These are phyloP conservation scores for Pterocles burchelli DNA, from an alignment of 2,113 vertebrate genomes.

Conservation along the genomic window DNA sequence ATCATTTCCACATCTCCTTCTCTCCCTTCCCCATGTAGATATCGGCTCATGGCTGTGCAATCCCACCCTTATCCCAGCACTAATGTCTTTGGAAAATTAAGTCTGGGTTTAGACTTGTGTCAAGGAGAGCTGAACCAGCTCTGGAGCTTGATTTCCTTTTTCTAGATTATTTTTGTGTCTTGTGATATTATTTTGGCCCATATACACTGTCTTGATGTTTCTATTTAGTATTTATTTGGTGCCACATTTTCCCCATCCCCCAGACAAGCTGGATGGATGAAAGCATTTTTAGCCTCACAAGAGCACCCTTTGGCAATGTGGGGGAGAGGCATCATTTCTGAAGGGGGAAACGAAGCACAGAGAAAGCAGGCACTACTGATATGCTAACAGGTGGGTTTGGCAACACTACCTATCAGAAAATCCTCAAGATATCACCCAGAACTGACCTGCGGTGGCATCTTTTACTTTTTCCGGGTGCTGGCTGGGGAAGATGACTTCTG, in stretches of 20 bases:
- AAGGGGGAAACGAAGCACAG: not conserved
- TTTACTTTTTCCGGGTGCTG: not conserved
- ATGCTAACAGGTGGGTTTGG: not conserved
- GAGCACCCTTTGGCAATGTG: not conserved
- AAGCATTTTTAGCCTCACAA: not conserved
- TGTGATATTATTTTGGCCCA: not conserved
- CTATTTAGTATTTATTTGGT: not conserved
- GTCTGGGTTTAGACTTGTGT: not conserved
- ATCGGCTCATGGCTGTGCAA: not conserved
- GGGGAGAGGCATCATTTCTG: not conserved
- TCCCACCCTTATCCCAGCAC: not conserved
- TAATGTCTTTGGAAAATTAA: not conserved
- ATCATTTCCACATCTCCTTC: not conserved
- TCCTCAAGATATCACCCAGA: not conserved
- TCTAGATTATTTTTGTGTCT: not conserved
- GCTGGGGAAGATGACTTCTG: not conserved
- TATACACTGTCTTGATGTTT: not conserved
- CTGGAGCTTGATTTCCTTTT: not conserved
- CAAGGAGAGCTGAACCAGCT: not conserved
- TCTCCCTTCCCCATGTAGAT: not conserved
- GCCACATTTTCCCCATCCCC: not conserved
- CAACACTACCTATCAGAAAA: not conserved
- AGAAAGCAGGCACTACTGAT: not conserved
- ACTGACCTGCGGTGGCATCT: not conserved
- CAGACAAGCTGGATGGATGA: not conserved